Conservation (phyloP, 2,797 vertebrate genomes). For the Syngnathus rostellatus region DNA sequence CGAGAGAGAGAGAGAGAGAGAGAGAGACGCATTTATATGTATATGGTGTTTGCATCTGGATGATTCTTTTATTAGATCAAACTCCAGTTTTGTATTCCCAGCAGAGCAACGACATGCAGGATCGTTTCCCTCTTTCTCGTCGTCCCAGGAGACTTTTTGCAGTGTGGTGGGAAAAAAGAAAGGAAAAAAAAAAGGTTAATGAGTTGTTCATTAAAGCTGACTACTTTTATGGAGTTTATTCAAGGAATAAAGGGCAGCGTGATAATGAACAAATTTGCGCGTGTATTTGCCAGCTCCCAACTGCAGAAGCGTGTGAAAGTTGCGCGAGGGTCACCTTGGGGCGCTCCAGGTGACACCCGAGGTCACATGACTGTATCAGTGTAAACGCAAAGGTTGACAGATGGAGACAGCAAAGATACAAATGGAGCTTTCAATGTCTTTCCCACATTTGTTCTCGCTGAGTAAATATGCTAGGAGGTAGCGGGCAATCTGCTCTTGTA, state of each 20-base stretch:
- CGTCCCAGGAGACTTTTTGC: constrained; percentile 8
- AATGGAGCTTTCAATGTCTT: constrained; percentile 23
- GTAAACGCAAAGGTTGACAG: constrained; percentile 40
- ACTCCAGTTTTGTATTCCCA: constrained; percentile 7
- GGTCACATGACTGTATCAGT: constrained; percentile 29
- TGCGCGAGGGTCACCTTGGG: background rate
- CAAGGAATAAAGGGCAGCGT: constrained; percentile 3
- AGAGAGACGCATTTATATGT: background rate
- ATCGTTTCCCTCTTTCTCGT: constrained; percentile 14
- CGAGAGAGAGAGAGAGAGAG: background rate
- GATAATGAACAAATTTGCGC: background rate
- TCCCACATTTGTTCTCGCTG: constrained; percentile 41
- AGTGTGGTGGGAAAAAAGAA: background rate
- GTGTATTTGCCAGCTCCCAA: background rate
- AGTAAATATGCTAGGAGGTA: background rate
- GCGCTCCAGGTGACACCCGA: constrained; percentile 18
- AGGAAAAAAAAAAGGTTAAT: background rate
- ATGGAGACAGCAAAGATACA: constrained; percentile 10
- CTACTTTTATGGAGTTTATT: background rate
- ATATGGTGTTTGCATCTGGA: too few relatives aligned
- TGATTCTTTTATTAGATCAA: constrained; percentile 7
- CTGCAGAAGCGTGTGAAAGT: constrained; percentile 34
- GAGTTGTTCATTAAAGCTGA: background rate
- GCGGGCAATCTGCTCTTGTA: background rate
- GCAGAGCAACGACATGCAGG: background rate